Evolutionary conservation across 2,888 invertebrate species (phyloP), one percentile per base, ranked within the genome.

Genomic region (Plagiodera versicolora): DNA sequence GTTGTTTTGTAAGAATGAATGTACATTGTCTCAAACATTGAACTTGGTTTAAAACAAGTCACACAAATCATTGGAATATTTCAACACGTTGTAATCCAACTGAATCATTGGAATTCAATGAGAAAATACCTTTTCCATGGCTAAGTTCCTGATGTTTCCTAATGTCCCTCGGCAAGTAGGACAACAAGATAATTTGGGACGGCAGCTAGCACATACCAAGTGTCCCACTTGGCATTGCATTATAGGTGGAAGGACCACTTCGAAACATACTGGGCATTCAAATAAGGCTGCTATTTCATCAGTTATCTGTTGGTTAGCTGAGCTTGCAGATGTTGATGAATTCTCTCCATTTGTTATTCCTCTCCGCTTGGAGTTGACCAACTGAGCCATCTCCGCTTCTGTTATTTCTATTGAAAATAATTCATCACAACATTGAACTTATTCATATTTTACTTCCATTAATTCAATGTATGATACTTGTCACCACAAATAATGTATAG

Each of bases 151-250:
- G 74, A 99, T 99, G 81, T 98, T 98, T 61, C 91, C 91, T 77
- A 98, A 84, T 32, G 97, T 95, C 63, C 98, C 98, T 66, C 99
- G 89, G 80, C 98, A 99, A 63, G 98, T 98, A 47, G 99, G 99
- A 82, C 99, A 99, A 81, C 95, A 95, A 67, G 93, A 92, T 67
- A 99, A 86, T 81, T 98, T 99, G 58, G 97, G 96, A 65, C 98
- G 87, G 83, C 99, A 99, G 78, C 91, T 93, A 66, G 96, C 94
- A 83, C 99, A 99, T 62, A 99, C 97, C 75, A 99, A 87, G 83
- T 99, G 99, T 64, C 99, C 99, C 80, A 95, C 96, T 80, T 96
- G 96, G 81, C 99, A 99, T 81, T 98, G 98, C 80, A 98, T 86
- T 74, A 99, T 99, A 39, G 99, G 99, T 67, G 99, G 99, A 77